These are phyloP conservation scores for Apostichopus parvimensis DNA, from an alignment of 35 echinoderm and acorn worm species.

Conservation along the genomic window DNA sequence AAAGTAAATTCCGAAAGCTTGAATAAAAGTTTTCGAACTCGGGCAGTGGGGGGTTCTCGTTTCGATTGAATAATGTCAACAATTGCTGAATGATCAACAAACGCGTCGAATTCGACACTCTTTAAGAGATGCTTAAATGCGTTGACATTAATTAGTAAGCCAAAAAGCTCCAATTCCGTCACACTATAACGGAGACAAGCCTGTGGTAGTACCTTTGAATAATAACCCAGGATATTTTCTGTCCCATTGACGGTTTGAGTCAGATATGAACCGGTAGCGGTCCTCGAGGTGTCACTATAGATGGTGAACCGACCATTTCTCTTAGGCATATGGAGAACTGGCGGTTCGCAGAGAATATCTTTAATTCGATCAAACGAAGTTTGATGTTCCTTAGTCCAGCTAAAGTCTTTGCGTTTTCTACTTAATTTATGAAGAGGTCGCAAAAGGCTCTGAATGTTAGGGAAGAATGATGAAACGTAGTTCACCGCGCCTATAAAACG, in stretches of 20 bases:
- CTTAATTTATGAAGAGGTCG: slow-evolving; percentile 35
- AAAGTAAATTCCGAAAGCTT: slow-evolving; percentile 44
- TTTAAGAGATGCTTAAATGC: slow-evolving; percentile 58
- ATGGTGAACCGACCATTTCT: too few species aligned
- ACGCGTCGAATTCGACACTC: slow-evolving; percentile 53
- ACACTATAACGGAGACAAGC: slow-evolving; percentile 58
- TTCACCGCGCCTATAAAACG: slow-evolving; percentile 54
- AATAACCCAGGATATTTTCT: slow-evolving; percentile 50
- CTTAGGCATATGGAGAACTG: slow-evolving; percentile 49
- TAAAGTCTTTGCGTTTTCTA: slow-evolving; percentile 51
- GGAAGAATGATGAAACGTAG: slow-evolving; percentile 54
- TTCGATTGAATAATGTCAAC: slow-evolving; percentile 56
- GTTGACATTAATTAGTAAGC: slow-evolving; percentile 43
- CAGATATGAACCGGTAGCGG: neutral
- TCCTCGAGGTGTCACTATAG: too few species aligned
- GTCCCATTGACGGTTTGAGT: slow-evolving; percentile 39
- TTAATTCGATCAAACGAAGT: slow-evolving; percentile 1
- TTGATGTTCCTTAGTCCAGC: slow-evolving; percentile 39
- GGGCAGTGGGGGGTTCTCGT: slow-evolving; percentile 24
- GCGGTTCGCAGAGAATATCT: neutral
- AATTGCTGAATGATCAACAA: slow-evolving; percentile 60
- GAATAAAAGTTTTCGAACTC: neutral
- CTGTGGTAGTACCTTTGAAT: slow-evolving; percentile 50
- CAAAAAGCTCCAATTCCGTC: slow-evolving; percentile 66
- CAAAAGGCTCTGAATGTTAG: slow-evolving; percentile 44